A percentile compares a stretch with the other conserved stretches of the same genome.
Conservation (phyloP, 1,140 invertebrate genomes). For the Zophobas atratus region DNA sequence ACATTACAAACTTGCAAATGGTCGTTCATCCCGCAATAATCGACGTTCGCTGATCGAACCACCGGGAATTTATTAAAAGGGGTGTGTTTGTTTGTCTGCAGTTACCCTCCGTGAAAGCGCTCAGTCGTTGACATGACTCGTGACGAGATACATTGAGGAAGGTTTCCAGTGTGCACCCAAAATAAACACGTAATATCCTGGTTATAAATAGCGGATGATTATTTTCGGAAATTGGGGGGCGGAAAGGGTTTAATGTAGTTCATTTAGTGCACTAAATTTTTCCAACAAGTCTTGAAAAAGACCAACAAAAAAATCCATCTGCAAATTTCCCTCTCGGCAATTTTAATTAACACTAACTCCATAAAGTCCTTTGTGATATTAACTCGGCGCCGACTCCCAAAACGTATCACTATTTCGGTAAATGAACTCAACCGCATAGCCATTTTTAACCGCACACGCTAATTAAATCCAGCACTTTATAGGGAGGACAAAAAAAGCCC, state of each 20-base stretch:
- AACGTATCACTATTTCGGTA: too few species aligned
- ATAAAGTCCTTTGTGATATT: too few species aligned
- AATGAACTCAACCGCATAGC: too few species aligned
- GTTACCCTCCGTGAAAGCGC: constrained; percentile 1
- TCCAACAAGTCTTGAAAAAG: too few species aligned
- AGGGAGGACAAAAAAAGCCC: not conserved
- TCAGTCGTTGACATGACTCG: constrained; percentile 19
- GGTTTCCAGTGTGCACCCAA: not conserved
- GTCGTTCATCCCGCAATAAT: too few species aligned
- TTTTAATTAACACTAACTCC: too few species aligned
- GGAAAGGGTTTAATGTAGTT: not conserved
- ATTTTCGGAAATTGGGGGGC: constrained; percentile 25
- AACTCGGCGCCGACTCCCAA: too few species aligned
- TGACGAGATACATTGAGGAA: constrained; percentile 23
- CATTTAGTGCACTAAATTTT: not conserved
- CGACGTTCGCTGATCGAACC: not conserved
- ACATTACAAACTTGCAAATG: not conserved
- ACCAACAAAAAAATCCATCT: too few species aligned
- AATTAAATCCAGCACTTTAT: too few species aligned
- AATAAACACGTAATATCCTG: constrained; percentile 21
- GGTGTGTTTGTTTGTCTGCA: constrained; percentile 13
- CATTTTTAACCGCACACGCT: too few species aligned
- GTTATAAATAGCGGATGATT: constrained; percentile 26
- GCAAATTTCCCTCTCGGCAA: too few species aligned
- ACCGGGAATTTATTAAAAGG: not conserved